A percentile compares a stretch with the other conserved stretches of the same genome.
Evolutionary conservation across 92 coral and sea anemone genomes (phyloP).

Genomic region (Bergia puertoricense): DNA sequence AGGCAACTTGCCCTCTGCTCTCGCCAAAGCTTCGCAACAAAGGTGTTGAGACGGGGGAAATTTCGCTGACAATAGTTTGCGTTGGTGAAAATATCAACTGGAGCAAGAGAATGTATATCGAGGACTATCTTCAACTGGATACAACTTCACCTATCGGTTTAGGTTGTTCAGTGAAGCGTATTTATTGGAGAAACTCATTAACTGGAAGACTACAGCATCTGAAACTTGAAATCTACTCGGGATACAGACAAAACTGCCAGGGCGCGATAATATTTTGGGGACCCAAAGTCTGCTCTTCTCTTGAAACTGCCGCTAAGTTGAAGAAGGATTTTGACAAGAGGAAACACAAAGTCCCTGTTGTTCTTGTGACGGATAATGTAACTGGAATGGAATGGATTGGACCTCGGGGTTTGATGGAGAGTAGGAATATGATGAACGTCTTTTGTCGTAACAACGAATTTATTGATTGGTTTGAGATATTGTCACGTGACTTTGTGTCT

Average conservation of each 20-base stretch:
- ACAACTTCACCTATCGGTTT: slow-evolving; percentile 52
- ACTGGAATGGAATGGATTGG: slow-evolving; percentile 54
- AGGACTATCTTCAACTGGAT: slow-evolving; percentile 52
- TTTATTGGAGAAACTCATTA: slow-evolving; percentile 24
- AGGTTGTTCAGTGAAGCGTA: slow-evolving; percentile 31
- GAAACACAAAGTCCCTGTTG: slow-evolving; percentile 46
- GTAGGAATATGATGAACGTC: slow-evolving; percentile 48
- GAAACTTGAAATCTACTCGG: slow-evolving; percentile 37
- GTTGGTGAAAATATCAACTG: slow-evolving; percentile 65
- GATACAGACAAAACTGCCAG: background rate
- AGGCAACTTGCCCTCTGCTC: too few species aligned
- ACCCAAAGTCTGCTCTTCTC: slow-evolving; percentile 41
- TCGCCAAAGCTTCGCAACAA: too few species aligned
- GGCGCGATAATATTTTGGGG: slow-evolving; percentile 80
- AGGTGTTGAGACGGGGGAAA: background rate
- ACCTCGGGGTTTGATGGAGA: slow-evolving; percentile 47
- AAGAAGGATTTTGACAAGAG: slow-evolving; percentile 33
- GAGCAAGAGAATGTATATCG: slow-evolving; percentile 62
- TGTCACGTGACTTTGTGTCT: slow-evolving; percentile 55
- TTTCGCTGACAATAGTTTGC: slow-evolving; percentile 54
- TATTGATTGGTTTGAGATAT: slow-evolving; percentile 65
- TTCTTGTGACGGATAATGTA: slow-evolving; percentile 63
- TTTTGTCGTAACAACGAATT: slow-evolving; percentile 62
- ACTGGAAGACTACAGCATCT: slow-evolving; percentile 13
- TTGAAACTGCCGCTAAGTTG: slow-evolving; percentile 50